Conservation (phyloP, 53 echinoderm and acorn worm genomes). For the Pentamera pediparva region DNA sequence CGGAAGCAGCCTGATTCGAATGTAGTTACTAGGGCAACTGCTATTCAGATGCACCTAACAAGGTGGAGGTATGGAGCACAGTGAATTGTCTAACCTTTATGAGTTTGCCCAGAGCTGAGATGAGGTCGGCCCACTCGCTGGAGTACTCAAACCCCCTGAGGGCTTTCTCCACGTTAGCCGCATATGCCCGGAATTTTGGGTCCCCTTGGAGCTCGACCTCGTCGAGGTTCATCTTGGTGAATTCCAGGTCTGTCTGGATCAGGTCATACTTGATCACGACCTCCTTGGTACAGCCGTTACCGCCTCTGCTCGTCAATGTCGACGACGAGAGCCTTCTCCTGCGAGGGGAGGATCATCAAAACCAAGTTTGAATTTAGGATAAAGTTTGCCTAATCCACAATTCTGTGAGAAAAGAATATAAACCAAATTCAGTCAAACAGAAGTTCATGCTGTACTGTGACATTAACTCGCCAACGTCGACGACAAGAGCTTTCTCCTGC, state of each 20-base stretch:
- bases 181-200: slow-evolving; percentile 80
- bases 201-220: slow-evolving; percentile 79
- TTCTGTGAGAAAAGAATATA: too few species aligned
- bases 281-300: slow-evolving; percentile 1
- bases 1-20: too few species aligned
- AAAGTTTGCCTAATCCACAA: background rate
- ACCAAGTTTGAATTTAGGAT: too few species aligned
- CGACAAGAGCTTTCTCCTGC: too few species aligned
- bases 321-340: slow-evolving; percentile 15
- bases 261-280: slow-evolving; percentile 29
- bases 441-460: too few species aligned
- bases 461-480: too few species aligned
- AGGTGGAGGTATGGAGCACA: background rate
- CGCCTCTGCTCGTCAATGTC: slow-evolving; percentile 16
- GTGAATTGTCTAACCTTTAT: slow-evolving; percentile 70
- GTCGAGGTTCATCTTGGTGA: slow-evolving; percentile 78
- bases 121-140: slow-evolving; percentile 99
- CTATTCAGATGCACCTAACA: background rate
- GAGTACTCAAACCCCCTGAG: slow-evolving; percentile 96
- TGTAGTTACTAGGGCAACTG: background rate
- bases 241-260: slow-evolving; percentile 30
- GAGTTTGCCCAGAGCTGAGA: slow-evolving; percentile 92
- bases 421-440: too few species aligned
- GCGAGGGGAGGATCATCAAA: background rate
- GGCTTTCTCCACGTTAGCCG: slow-evolving; percentile 89